Base-by-base conservation (phyloP, 2,888 invertebrate genomes). In the Iphiclides podalirius region DNA sequence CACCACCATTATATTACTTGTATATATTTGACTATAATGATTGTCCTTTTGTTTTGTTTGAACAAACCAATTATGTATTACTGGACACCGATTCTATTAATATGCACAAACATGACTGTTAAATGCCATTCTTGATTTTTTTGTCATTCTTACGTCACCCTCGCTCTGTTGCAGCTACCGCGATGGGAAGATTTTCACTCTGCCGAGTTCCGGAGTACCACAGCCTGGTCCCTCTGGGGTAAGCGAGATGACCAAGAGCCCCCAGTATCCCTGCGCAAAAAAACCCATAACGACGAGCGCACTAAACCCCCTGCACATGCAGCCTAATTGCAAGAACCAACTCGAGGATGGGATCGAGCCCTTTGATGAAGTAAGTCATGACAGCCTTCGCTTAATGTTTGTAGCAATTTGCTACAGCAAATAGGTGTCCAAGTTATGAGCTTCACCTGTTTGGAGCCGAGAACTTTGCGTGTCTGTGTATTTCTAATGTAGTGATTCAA, bases 121-220 rank as follows among this genome's bases (percentile, higher is more conserved):
- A 11, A 33, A 33, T n/a, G n/a, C 14, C 7, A 13, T 13, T 34
- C 34, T 34, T 13, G 6, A 1, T 4, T 13, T 8, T 11, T 17
- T 39, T 23, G 11, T 52, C n/a, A 33, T 50, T 17, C 4, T n/a
- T n/a, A n/a, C 36, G 14, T 16, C 20, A 11, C n/a, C 31, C 20
- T 12, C 15, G 11, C 15, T 49, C 53, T 46, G 41, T 65, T 54
- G 14, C 66, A 84, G 84, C 55, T 75, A 74, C 53, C 76, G 76
- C 36, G 76, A 80, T 66, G 76, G 72, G 14, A 78, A 76, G 59
- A 66, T 79, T 11, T 83, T 78, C 43, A 75, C 75, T 1, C 11
- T 83, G 41, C 68, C 77, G 1, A 63, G 57, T 43, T 53, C 70
- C 16, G 40, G 59, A 7, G 63, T 58, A 3, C 67, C 72, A 6